A percentile compares a stretch with the other conserved stretches of the same genome.
Evolutionary conservation across 35 echinoderm and acorn worm genomes (phyloP).

Genomic region (Amphiura filiformis): DNA sequence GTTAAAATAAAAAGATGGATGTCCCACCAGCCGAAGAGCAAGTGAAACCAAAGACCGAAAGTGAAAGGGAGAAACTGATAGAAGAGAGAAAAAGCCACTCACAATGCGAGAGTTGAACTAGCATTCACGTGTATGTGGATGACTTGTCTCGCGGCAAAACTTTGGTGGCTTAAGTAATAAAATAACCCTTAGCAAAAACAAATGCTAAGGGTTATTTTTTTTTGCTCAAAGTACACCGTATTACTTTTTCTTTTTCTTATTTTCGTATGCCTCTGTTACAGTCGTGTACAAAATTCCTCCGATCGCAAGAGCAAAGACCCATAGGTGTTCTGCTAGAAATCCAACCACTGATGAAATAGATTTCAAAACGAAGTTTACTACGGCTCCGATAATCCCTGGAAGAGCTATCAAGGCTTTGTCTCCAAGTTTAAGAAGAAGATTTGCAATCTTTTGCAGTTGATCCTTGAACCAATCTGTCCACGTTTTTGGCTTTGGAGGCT

Average conservation of each 20-base stretch:
- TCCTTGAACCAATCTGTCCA: background rate
- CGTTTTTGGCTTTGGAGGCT: background rate
- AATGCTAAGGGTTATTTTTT: too few relatives aligned
- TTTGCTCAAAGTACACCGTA: too few relatives aligned
- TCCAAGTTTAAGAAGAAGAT: background rate
- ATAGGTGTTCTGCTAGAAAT: background rate
- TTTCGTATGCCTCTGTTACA: background rate
- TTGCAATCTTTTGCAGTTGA: slow-evolving; percentile 6
- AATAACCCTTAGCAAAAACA: too few relatives aligned
- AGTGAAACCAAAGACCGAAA: too few relatives aligned
- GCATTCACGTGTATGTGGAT: too few relatives aligned
- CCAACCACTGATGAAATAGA: background rate
- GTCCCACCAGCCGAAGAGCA: too few relatives aligned
- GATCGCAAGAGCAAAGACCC: background rate
- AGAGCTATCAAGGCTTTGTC: slow-evolving; percentile 11
- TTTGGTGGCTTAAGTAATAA: too few relatives aligned
- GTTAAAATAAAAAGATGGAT: too few relatives aligned
- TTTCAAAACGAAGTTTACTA: background rate
- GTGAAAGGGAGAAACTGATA: too few relatives aligned
- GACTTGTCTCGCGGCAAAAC: too few relatives aligned
- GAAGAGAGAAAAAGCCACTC: too few relatives aligned
- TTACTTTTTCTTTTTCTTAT: background rate
- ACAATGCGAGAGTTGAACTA: too few relatives aligned
- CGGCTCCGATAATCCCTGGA: background rate
- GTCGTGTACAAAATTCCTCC: background rate